A percentile compares a stretch with the other conserved stretches of the same genome.
phyloP scores from a whole-genome alignment of 2,113 vertebrate genomes.

The Tursiops truncatus region DNA sequence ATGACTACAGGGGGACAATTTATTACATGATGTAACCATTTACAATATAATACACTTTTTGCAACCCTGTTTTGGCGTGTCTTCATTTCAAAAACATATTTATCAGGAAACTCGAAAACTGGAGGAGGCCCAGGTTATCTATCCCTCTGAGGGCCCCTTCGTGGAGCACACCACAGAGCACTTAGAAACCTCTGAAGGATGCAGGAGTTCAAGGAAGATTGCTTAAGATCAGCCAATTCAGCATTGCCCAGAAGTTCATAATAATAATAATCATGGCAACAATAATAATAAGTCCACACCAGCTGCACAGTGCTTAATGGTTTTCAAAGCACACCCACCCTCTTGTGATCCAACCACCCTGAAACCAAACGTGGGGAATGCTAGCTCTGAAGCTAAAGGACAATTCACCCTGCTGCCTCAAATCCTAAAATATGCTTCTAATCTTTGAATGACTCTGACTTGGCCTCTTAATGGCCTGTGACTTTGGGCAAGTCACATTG shows the following conservation, averaged over 20 bases:
- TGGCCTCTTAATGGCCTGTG: no score
- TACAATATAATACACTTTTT: constrained; percentile 37
- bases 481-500: not conserved
- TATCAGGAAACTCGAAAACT: not conserved
- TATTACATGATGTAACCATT: constrained; percentile 53
- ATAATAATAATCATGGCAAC: not conserved
- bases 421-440: not conserved
- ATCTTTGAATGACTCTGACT: not conserved
- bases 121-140: rapidly evolving
- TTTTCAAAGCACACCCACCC: not conserved
- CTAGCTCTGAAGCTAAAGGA: not conserved
- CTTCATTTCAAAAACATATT: not conserved
- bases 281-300: not conserved
- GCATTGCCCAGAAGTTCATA: not conserved
- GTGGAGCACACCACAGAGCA: not conserved
- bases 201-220: not conserved
- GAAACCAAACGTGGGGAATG: not conserved
- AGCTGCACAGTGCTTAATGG: not conserved
- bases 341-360: not conserved
- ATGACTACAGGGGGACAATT: not conserved
- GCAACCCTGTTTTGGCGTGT: not conserved
- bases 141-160: not conserved
- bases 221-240: not conserved
- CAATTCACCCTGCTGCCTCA: not conserved
- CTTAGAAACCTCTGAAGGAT: not conserved